Percentiles rank a stretch among this genome's conserved stretches.
These are phyloP conservation scores for Lutraria lutraria DNA, from an alignment of 2,888 invertebrate species.

Conservation along the genomic window DNA sequence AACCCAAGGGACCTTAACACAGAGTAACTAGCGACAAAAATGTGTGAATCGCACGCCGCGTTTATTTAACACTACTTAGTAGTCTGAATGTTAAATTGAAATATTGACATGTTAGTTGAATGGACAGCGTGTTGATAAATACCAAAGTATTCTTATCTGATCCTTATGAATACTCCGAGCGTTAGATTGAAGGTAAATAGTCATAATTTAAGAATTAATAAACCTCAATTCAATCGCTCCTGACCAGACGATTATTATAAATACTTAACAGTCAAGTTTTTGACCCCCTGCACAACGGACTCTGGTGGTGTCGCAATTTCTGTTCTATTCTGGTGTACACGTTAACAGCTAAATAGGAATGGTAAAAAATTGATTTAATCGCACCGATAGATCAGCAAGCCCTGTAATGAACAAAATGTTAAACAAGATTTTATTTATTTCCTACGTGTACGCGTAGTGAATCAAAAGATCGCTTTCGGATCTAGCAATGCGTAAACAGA, in stretches of 20 bases:
- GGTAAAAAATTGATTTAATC: background rate
- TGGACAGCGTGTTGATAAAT: background rate
- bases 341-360: background rate
- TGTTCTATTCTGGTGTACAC: background rate
- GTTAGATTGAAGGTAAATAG: background rate
- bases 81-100: background rate
- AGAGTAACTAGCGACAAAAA: background rate
- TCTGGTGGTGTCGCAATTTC: too few species aligned
- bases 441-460: too few species aligned
- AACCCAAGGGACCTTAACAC: background rate
- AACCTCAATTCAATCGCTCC: background rate
- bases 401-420: too few species aligned
- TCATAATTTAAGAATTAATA: background rate
- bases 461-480: too few species aligned
- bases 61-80: background rate
- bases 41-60: background rate
- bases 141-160: background rate
- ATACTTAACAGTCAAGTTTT: background rate
- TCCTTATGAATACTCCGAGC: background rate
- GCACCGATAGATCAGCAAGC: too few species aligned
- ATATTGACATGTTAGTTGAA: background rate
- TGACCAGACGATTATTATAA: background rate
- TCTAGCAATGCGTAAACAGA: too few species aligned
- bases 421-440: too few species aligned
- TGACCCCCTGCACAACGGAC: too few species aligned